Evolutionary conservation across 2,113 vertebrate species (phyloP), one percentile per base, ranked within the genome.

Genomic region (Pangasianodon hypophthalmus): DNA sequence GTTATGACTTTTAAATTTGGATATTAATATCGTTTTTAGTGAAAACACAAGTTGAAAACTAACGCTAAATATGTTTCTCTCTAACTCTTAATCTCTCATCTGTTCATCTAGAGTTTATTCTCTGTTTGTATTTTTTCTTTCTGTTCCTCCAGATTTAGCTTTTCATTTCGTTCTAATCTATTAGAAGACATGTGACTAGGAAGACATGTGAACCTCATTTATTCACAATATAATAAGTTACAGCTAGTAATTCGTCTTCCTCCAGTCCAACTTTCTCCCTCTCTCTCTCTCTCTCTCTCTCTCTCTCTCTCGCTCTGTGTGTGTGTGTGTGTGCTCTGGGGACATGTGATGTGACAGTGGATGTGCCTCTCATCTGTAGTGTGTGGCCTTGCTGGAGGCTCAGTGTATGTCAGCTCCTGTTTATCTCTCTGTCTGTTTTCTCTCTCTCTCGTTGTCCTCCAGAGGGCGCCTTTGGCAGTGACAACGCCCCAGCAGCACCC

Each of bases 391-490:
- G 95, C 95, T 96, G 94, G 62, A 79, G 95, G 95, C 93, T 8
- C 92, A 56, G 92, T 94, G 93, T 96, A 92, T 94, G 94, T 96
- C 95, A 96, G 90, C 92, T 96, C 94, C 91, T 94, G 95, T 96
- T 96, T 95, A 95, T 95, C 93, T 95, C 94, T 93, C 93, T 95
- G 92, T 95, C 93, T 95, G 92, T 88, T 85, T 56, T 50, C 77
- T 54, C 50, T 54, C 29, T 32, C 48, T 91, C 90, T 88, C 90
- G 26, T 37, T 93, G 91, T 94, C 92, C 92, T 93, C 86, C 95
- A 96, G 96, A 96, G 96, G 95, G 93, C 90, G 93, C 96, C 95
- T 19, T 77, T 89, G 0, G 93, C 93, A 44, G 96, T 95, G 94
- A 93, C 92, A 88, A 90, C 96, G 93, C 89, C 93, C 18, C 94